A percentile compares a stretch with the other conserved stretches of the same genome.
These are phyloP conservation scores for Pelosia muscerda DNA, from an alignment of 2,888 invertebrate genomes.

Conservation along the genomic window DNA sequence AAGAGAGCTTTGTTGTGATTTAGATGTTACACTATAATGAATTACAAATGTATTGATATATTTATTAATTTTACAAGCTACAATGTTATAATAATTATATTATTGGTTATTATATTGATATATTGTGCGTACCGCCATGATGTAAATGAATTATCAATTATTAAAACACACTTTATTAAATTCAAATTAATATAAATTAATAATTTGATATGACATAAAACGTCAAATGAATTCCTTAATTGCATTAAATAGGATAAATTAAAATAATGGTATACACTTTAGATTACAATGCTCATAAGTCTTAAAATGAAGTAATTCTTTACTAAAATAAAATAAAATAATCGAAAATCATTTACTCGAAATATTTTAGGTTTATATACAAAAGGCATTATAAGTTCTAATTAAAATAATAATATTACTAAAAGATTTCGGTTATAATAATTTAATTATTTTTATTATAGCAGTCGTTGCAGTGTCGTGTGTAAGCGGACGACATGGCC, in stretches of 20 bases:
- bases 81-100: slow-evolving; percentile 31
- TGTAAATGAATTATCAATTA: slow-evolving; percentile 37
- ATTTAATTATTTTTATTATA: slow-evolving; percentile 43
- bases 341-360: slow-evolving; percentile 51
- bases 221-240: slow-evolving; percentile 69
- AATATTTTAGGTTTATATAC: slow-evolving; percentile 39
- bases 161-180: slow-evolving; percentile 42
- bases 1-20: slow-evolving; percentile 65
- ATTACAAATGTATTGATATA: slow-evolving; percentile 52
- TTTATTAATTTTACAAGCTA: slow-evolving; percentile 43
- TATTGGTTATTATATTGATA: slow-evolving; percentile 52
- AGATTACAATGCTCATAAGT: slow-evolving; percentile 39
- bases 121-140: slow-evolving; percentile 56
- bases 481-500: slow-evolving; percentile 12
- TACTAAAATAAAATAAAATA: slow-evolving; percentile 35
- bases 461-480: slow-evolving; percentile 43
- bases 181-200: slow-evolving; percentile 56
- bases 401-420: slow-evolving; percentile 40
- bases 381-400: slow-evolving; percentile 38
- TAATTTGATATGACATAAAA: slow-evolving; percentile 61
- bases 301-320: slow-evolving; percentile 43
- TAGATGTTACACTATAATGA: slow-evolving; percentile 44
- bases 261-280: slow-evolving; percentile 52
- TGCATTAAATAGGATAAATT: slow-evolving; percentile 60
- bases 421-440: slow-evolving; percentile 42